Evolutionary conservation across 2,113 vertebrate genomes (phyloP), one percentile per base, ranked within the genome.

Genomic region (Phainopepla nitens): DNA sequence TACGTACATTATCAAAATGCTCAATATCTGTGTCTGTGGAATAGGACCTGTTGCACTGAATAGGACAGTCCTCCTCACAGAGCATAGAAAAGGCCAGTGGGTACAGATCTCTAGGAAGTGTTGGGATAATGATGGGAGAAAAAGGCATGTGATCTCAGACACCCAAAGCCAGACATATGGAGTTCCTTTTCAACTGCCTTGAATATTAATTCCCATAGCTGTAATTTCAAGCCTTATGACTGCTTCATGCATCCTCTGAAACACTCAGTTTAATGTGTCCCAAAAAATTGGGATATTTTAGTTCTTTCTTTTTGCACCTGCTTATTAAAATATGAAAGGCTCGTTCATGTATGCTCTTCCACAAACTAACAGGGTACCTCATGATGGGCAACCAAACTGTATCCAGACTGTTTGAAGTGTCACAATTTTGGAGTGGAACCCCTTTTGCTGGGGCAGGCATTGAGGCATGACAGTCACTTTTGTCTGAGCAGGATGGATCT

Each of bases 241-340:
- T 57, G 27, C 45, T 79, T 71, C 35, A 11, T 22, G 29, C 42
- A 57, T 88, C 39, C 68, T 80, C 47, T 90, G 62, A 77, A 76
- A 69, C 6, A 22, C 31, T 31, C 27, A 23, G 58, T 76, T 91
- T 49, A 70, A 72, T 22, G 33, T 58, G 62, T 64, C 23, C 15
- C 15, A 44, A 25, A 60, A 47, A 53, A 75, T 15, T 15, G 12
- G 49, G 28, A 89, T 44, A 12, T 61, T 88, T 54, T 15, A 36
- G 66, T 81, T 65, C 50, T 89, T 94, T 94, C 47, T 78, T 82
- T 92, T 82, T 73, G 78, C 90, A 96, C 92, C 94, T 96, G 95
- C 91, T 82, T 73, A 93, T 96, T 96, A 94, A 93, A 96, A 97
- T 95, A 93, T 77, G 87, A 94, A 95, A 95, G 54, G 35, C 50